Evolutionary conservation across 2,888 invertebrate genomes (phyloP), one percentile per base, ranked within the genome.

Genomic region (Pardosa pseudoannulata): DNA sequence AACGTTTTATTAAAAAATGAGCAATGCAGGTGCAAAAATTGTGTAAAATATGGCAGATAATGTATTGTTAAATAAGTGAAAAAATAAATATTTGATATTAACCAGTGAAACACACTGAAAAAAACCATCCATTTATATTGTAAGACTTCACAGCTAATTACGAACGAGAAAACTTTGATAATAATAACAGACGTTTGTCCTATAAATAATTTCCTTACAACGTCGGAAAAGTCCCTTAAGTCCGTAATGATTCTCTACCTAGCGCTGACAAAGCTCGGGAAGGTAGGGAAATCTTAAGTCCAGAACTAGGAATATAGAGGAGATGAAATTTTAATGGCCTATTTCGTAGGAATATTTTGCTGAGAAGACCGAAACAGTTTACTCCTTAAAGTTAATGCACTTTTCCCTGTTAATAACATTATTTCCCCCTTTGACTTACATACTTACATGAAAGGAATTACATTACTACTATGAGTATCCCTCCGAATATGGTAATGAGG

Each of bases 271-370:
- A 27, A 64, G 56, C 64, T 62, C 13, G 11, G 1, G n/a, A 56
- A 73, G 62, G 32, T 32, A 56, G 19, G 28, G 31, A 56, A 62
- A 62, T 36, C 41, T 73, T 62, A 32, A 56, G 29, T 67, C 39
- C 39, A 41, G 5, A 32, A 32, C 23, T 27, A 19, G 27, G 36
- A 29, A n/a, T 27, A 64, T 29, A 46, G 23, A 28, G 73, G 41
- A 80, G 29, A 73, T 80, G 73, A 80, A 80, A 80, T 32, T 80
- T 80, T 80, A 80, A 80, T 73, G 73, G 50, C 73, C 79, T 80
- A 65, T 80, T 72, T 72, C 73, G 32, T 27, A 32, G 13, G 73
- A 67, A 62, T 28, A 41, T 71, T 79, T 79, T 62, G 7, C 23
- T 31, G 29, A 19, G 27, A 73, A 56, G 71, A 79, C 71, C 29